phyloP scores from a whole-genome alignment of 2,113 vertebrate species.

The Catagonus wagneri region DNA sequence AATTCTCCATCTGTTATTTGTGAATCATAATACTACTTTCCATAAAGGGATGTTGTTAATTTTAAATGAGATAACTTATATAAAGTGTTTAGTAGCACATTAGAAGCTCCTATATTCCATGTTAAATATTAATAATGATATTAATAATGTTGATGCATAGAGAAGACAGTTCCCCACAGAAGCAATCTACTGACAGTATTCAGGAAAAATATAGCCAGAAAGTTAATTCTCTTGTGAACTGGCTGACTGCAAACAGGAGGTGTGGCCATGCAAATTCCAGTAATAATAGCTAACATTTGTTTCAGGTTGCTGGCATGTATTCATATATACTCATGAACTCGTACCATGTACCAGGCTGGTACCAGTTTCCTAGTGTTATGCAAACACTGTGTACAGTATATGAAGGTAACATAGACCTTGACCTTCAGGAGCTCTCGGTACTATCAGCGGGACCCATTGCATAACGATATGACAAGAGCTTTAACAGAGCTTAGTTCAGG shows the following conservation, averaged over 20 bases:
- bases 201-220: constrained; percentile 54
- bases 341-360: neutral
- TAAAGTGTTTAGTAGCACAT: constrained; percentile 24
- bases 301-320: constrained; percentile 35
- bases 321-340: neutral
- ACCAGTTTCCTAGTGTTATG: neutral
- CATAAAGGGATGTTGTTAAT: neutral
- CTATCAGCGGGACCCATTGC: neutral
- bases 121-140: constrained; percentile 74
- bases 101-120: constrained; percentile 45
- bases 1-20: neutral
- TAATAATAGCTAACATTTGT: constrained; percentile 67
- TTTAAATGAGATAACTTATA: constrained; percentile 51
- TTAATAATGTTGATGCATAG: constrained; percentile 33
- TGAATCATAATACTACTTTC: constrained; percentile 1
- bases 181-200: constrained; percentile 39
- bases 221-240: constrained; percentile 70
- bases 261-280: constrained; percentile 70
- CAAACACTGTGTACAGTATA: neutral
- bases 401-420: neutral
- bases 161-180: constrained; percentile 6
- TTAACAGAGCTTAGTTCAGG: neutral
- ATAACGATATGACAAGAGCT: neutral
- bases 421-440: neutral
- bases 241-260: constrained; percentile 32